phyloP scores from a whole-genome alignment of 2,113 vertebrate genomes.

The Syrmaticus mikado region DNA sequence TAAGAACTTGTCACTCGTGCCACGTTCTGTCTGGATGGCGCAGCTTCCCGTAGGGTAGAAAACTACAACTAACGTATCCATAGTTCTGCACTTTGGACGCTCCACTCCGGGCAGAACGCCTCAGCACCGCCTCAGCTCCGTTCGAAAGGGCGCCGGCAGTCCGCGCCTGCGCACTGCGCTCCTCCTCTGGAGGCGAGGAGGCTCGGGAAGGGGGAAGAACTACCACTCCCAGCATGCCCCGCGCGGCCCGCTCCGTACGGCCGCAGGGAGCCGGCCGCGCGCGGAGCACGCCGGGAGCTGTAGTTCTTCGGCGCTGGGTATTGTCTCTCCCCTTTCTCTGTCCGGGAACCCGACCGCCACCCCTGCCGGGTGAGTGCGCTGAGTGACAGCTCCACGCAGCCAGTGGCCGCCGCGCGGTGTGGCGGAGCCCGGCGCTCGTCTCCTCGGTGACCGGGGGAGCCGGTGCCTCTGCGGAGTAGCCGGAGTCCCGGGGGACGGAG shows the following conservation, averaged over 20 bases:
- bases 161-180: conserved; percentile 19
- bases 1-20: not conserved
- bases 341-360: conserved; percentile 45
- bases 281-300: conserved; percentile 9
- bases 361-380: not conserved
- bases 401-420: conserved; percentile 37
- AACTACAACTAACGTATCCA: not conserved
- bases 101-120: fast-evolving
- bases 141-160: not conserved
- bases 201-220: fast-evolving
- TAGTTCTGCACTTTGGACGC: not conserved
- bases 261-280: fast-evolving
- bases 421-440: conserved; percentile 13
- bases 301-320: conserved; percentile 9
- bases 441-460: conserved; percentile 50
- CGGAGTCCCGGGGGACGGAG: not conserved
- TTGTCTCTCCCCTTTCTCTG: conserved; percentile 55
- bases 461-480: not conserved
- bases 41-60: not conserved
- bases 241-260: fast-evolving
- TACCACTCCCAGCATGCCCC: not conserved
- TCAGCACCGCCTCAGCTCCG: not conserved
- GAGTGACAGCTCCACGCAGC: conserved; percentile 56
- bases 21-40: not conserved
- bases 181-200: not conserved